Base-by-base conservation (phyloP, 2,113 vertebrate species). In the Prunella fulvescens region DNA sequence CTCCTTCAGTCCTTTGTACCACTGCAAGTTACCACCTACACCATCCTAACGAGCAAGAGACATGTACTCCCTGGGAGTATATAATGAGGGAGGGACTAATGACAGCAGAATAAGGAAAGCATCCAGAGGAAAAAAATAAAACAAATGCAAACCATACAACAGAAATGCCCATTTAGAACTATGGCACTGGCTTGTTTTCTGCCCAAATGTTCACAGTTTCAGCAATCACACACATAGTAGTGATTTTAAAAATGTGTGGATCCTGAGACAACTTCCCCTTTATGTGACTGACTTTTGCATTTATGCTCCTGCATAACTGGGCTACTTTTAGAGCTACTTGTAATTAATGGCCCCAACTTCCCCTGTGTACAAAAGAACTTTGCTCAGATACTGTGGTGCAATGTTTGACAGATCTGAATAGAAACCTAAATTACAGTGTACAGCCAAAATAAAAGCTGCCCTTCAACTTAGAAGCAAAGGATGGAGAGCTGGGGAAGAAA, bases 11-110 rank as follows among this genome's bases (percentile, higher is more conserved):
- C 54, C 67, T 93, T 90, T 86, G 57, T 53, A 81, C 69, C 20
- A n/a, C 65, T 88, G 90, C 72, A 93, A 93, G 94, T 79, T 77
- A 88, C 93, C 92, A 81, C 69, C 92, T 53, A 80, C 69, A 83
- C 60, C 61, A 92, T 45, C 82, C 69, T 93, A 95, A 95, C 73
- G 86, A 95, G 88, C 92, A 92, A 81, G 50, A 83, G 64, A 56
- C 76, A 88, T 81, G 65, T 64, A 78, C 37, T 78, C 44, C 57
- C 69, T 15, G 35, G 37, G 72, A 92, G 92, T 65, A 74, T 20
- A 78, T 92, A 96, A 94, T 57, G 82, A 94, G 76, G n/a, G 60
- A 58, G 22, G 51, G 64, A 86, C 76, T 92, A 94, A 92, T 73
- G 69, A 86, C 44, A 86, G 72, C 25, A 71, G 80, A 86, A 71